phyloP scores from a whole-genome alignment of 2,888 invertebrate species.

The Nycteola revayana region DNA sequence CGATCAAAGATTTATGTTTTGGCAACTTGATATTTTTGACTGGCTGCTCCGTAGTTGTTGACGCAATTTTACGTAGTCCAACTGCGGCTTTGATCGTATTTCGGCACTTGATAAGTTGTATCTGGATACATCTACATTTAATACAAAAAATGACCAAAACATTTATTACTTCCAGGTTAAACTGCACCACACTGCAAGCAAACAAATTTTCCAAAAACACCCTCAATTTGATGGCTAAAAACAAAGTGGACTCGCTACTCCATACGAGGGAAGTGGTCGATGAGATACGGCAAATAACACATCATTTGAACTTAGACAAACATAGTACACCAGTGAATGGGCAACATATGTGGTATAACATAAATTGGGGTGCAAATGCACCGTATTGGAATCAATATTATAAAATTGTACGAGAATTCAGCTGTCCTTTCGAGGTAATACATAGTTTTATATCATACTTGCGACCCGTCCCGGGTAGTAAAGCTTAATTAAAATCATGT shows the following conservation, averaged over 20 bases:
- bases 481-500: too few species aligned
- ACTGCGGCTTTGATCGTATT: too few species aligned
- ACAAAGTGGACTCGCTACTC: conserved; percentile 49
- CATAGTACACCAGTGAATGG: conserved; percentile 25
- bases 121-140: too few species aligned
- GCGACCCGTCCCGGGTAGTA: too few species aligned
- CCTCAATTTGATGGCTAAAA: conserved; percentile 60
- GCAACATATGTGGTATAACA: conserved; percentile 53
- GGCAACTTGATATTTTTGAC: too few species aligned
- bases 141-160: too few species aligned
- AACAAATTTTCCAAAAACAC: conserved; percentile 67
- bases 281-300: conserved; percentile 59
- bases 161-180: conserved; percentile 64
- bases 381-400: conserved; percentile 78
- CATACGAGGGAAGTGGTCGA: conserved; percentile 62
- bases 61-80: too few species aligned
- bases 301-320: conserved; percentile 59
- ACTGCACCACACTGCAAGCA: conserved; percentile 65
- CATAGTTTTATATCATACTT: background rate
- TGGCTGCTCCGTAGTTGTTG: too few species aligned
- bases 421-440: conserved; percentile 67
- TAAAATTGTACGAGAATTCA: conserved; percentile 58
- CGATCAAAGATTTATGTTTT: too few species aligned
- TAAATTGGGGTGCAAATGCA: conserved; percentile 73
- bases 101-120: too few species aligned